Percentiles rank a stretch among this genome's conserved stretches.
These are phyloP conservation scores for Tenrec ecaudatus DNA, from an alignment of 2,113 vertebrate species.

Conservation along the genomic window DNA sequence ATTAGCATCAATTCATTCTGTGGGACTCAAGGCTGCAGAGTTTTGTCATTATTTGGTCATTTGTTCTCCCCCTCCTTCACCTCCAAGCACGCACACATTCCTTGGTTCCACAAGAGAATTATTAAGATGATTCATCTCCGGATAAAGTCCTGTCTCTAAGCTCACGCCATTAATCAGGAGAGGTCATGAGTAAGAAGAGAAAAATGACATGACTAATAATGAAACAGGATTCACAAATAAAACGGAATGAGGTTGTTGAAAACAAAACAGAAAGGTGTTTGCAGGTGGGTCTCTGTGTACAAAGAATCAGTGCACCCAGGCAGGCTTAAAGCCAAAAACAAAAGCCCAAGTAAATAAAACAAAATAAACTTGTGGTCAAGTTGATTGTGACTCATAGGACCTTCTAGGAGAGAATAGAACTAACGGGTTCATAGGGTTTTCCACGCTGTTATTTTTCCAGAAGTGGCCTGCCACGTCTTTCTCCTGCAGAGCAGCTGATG, in stretches of 20 bases:
- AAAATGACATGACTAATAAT: constrained; percentile 44
- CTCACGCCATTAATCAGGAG: constrained; percentile 16
- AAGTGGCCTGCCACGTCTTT: background rate
- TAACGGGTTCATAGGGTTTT: background rate
- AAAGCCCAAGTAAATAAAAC: background rate
- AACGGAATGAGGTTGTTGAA: constrained; percentile 10
- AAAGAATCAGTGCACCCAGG: background rate
- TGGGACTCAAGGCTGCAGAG: background rate
- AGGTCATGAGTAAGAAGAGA: constrained; percentile 37
- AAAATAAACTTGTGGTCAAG: too few relatives aligned
- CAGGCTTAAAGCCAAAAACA: background rate
- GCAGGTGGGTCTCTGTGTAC: background rate
- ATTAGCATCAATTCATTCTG: constrained; percentile 47
- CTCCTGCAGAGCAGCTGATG: background rate
- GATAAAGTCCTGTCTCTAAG: constrained; percentile 55
- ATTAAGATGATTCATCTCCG: constrained; percentile 48
- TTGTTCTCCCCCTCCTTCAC: background rate
- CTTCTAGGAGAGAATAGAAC: too few relatives aligned
- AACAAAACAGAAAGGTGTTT: background rate
- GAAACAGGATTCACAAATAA: background rate
- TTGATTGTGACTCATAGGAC: too few relatives aligned
- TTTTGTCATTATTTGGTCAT: background rate
- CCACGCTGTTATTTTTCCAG: background rate
- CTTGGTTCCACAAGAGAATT: background rate
- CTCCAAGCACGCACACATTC: background rate